Conservation (phyloP, 2,113 vertebrate species). For the Cyanoramphus novaezelandiae region DNA sequence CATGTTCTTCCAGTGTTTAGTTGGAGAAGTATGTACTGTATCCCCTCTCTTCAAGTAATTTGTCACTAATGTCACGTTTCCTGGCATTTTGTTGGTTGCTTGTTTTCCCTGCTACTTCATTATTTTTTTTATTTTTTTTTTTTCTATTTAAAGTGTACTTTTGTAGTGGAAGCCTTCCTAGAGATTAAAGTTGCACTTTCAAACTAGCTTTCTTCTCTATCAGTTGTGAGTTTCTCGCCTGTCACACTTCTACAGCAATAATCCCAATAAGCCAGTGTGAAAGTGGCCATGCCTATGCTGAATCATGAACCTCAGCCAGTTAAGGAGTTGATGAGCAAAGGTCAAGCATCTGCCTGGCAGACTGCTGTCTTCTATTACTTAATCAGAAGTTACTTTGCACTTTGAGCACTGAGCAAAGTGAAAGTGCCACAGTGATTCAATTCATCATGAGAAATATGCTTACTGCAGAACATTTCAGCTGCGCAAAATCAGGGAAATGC, state of each 20-base stretch:
- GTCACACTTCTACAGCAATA: background rate
- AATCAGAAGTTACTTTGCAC: conserved; percentile 8
- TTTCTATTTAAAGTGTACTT: background rate
- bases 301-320: background rate
- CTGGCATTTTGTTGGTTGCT: background rate
- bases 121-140: background rate
- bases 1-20: background rate
- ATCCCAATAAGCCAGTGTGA: background rate
- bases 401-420: background rate
- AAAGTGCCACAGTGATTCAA: background rate
- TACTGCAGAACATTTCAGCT: background rate
- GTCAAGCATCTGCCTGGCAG: background rate
- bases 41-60: background rate
- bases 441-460: background rate
- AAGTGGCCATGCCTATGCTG: background rate
- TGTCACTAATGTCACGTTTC: background rate
- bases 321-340: background rate
- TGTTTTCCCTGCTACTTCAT: background rate
- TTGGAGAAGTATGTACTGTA: background rate
- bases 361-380: background rate
- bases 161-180: background rate
- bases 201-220: background rate
- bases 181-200: background rate
- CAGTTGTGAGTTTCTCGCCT: background rate
- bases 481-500: background rate